Percentiles rank a stretch among this genome's conserved stretches.
phyloP scores from a whole-genome alignment of 2,113 vertebrate genomes.

The Ancistrus triradiatus region DNA sequence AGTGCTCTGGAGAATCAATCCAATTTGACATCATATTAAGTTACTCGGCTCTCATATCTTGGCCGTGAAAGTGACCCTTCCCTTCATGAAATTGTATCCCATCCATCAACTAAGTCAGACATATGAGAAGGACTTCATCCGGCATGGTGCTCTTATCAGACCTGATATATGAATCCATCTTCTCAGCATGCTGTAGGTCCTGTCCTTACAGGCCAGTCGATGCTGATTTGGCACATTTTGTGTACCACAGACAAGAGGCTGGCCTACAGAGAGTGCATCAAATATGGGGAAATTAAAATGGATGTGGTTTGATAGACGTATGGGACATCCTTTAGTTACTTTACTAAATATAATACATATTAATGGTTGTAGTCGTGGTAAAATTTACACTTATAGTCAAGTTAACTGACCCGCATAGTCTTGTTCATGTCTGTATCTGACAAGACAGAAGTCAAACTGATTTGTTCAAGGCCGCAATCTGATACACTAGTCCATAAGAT shows the following conservation, averaged over 20 bases:
- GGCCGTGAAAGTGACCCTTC: not conserved
- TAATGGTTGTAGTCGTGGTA: too few relatives aligned
- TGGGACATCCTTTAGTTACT: too few relatives aligned
- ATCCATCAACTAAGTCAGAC: not conserved
- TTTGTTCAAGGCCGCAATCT: not conserved
- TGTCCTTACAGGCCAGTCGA: too few relatives aligned
- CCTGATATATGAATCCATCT: conserved; percentile 3
- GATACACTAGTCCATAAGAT: not conserved
- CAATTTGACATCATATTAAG: conserved; percentile 5
- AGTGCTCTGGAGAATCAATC: conserved; percentile 5
- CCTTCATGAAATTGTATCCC: not conserved
- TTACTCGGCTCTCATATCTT: conserved; percentile 7
- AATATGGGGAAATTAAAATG: too few relatives aligned
- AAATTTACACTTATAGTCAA: too few relatives aligned
- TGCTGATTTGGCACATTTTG: too few relatives aligned
- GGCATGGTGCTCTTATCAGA: conserved; percentile 8
- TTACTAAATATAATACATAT: too few relatives aligned
- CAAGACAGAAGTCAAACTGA: not conserved
- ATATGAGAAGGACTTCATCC: conserved; percentile 1
- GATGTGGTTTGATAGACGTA: too few relatives aligned
- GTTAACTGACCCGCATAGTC: too few relatives aligned
- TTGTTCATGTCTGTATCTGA: too few relatives aligned
- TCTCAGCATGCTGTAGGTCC: not conserved
- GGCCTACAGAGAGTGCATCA: too few relatives aligned
- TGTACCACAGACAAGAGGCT: too few relatives aligned